A percentile compares a stretch with the other conserved stretches of the same genome.
phyloP scores from a whole-genome alignment of 2,888 invertebrate genomes.

The Glaucopsyche alexis region DNA sequence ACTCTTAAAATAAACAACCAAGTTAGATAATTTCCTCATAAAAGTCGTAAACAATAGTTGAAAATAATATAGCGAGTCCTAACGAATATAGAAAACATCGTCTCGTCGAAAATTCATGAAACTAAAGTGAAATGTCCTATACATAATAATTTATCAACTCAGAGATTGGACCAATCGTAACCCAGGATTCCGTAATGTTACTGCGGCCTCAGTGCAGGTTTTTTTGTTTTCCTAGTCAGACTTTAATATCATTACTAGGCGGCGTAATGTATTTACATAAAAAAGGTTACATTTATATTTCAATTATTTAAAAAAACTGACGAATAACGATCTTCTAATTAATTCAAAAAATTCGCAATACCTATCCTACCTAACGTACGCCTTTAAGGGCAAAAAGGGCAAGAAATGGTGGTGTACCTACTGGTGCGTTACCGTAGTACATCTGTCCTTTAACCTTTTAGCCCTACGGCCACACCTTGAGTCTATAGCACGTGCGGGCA shows the following conservation, averaged over 20 bases:
- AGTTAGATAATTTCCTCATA: too few relatives aligned
- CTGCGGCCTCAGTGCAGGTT: too few relatives aligned
- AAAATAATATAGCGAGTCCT: too few relatives aligned
- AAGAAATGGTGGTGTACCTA: slow-evolving; percentile 31
- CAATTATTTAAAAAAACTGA: background rate
- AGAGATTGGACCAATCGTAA: too few relatives aligned
- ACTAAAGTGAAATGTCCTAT: too few relatives aligned
- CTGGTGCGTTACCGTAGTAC: slow-evolving; percentile 45
- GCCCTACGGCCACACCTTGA: slow-evolving; percentile 49
- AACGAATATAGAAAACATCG: too few relatives aligned
- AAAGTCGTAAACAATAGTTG: too few relatives aligned
- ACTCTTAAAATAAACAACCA: too few relatives aligned
- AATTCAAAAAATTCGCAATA: background rate
- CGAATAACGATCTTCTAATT: background rate
- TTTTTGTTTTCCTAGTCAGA: background rate
- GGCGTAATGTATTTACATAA: background rate
- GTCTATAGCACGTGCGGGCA: slow-evolving; percentile 35
- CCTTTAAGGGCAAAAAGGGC: background rate
- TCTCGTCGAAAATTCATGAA: too few relatives aligned
- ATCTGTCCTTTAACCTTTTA: slow-evolving; percentile 64
- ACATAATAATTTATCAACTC: too few relatives aligned
- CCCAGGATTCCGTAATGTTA: too few relatives aligned
- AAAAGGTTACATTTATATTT: background rate
- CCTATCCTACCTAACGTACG: background rate
- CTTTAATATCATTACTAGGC: background rate